A percentile compares a stretch with the other conserved stretches of the same genome.
Evolutionary conservation across 64 coral and sea anemone species (phyloP).

Genomic region (Stichodactyla mertensii): DNA sequence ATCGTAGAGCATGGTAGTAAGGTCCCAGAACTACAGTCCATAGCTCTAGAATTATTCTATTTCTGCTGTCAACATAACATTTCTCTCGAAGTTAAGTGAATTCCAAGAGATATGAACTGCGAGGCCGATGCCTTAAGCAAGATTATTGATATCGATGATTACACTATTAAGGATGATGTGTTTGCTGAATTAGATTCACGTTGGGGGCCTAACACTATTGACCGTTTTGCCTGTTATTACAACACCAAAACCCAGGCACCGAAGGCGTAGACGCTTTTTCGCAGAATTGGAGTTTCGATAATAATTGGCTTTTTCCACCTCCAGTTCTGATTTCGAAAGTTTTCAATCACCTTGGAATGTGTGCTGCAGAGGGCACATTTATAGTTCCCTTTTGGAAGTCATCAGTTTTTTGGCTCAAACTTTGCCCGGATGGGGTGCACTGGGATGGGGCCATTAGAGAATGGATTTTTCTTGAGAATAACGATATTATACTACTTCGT

Average conservation of each 20-base stretch:
- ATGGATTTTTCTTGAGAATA: too few species aligned
- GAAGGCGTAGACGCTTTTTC: constrained; percentile 28
- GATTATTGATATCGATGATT: constrained; percentile 61
- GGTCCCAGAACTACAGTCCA: constrained; percentile 20
- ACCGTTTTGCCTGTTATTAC: constrained; percentile 33
- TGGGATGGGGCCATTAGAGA: not conserved
- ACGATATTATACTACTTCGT: too few species aligned
- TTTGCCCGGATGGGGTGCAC: too few species aligned
- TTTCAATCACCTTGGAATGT: not conserved
- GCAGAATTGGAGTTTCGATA: constrained; percentile 26
- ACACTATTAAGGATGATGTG: constrained; percentile 25
- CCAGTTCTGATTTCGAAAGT: not conserved
- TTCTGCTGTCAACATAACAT: constrained; percentile 18
- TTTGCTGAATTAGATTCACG: not conserved
- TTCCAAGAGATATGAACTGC: constrained; percentile 50
- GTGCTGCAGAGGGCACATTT: constrained; percentile 1
- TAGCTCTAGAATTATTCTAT: constrained; percentile 33
- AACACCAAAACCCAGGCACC: constrained; percentile 19
- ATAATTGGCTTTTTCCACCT: not conserved
- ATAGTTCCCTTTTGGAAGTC: constrained; percentile 39
- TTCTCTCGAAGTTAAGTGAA: constrained; percentile 54
- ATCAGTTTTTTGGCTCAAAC: not conserved
- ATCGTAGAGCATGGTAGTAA: constrained; percentile 40
- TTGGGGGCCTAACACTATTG: constrained; percentile 25
- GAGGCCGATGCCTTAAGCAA: constrained; percentile 46